Evolutionary conservation across 1,140 invertebrate species (phyloP), one percentile per base, ranked within the genome.

Genomic region (Calliopsis andreniformis): DNA sequence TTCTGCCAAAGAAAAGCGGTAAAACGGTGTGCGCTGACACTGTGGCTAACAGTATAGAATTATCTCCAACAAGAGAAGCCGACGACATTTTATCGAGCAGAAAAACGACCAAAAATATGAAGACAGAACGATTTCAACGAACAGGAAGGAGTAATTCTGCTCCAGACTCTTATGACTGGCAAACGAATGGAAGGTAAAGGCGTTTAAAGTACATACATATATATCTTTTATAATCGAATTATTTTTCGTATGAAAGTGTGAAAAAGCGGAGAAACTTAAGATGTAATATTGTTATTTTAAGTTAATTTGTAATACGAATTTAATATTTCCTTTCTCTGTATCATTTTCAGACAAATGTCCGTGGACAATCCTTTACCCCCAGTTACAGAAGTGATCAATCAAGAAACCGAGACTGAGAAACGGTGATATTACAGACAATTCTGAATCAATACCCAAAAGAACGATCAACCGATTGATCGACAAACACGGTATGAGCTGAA

Each of bases 81-180:
- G 85, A 81, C 66, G 76, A 82, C 45, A 58, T 59, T 6, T 39
- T 32, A 55, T 69, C 58, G 77, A 81, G 61, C 0, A 20, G 23
- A 0, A 51, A 75, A 1, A 4, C 35, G n/a, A 47, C 39, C 25
- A 70, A 67, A 10, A 82, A 76, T 5, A 43, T 18, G 4, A 89
- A 87, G 75, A 72, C 87, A 0, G 80, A 88, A 64, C 76, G 85
- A 58, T 91, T 90, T 62, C 87, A 90, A 56, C 89, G 92, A 69
- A 92, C 94, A n/a, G 95, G 94, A 20, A 91, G 95, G 63, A 96
- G 95, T 42, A 95, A 95, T 86, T 96, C 95, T 14, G 95, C 95
- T 25, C 95, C 95, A n/a, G 95, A 94, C 51, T 94, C 94, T n/a
- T 96, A 95, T 86, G 92, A 94, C 72, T 94, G 93, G 91, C 92